These are phyloP conservation scores for Heliconius hermathena DNA, from an alignment of 1,140 invertebrate genomes.

Conservation along the genomic window DNA sequence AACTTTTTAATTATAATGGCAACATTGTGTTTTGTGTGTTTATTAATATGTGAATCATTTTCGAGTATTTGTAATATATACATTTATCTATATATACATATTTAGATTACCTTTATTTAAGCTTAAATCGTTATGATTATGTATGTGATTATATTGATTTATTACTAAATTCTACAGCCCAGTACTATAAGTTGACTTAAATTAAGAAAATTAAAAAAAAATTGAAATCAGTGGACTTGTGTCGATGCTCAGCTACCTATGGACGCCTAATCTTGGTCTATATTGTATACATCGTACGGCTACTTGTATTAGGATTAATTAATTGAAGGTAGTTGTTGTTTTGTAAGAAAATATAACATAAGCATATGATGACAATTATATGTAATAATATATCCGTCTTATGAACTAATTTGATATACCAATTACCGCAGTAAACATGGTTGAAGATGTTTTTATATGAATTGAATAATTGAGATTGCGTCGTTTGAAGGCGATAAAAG, in stretches of 20 bases:
- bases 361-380: slow-evolving; percentile 76
- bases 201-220: neutral
- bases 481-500: slow-evolving; percentile 37
- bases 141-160: no score
- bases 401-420: slow-evolving; percentile 70
- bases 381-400: slow-evolving; percentile 80
- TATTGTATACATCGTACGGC: slow-evolving; percentile 57
- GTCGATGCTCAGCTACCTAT: slow-evolving; percentile 32
- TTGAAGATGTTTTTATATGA: slow-evolving; percentile 79
- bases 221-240: slow-evolving; percentile 5
- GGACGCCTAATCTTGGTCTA: slow-evolving; percentile 54
- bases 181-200: no score
- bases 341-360: slow-evolving; percentile 75
- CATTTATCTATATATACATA: no score
- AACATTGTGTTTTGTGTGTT: no score
- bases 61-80: neutral
- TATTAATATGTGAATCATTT: neutral
- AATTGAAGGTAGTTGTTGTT: slow-evolving; percentile 77
- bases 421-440: slow-evolving; percentile 68
- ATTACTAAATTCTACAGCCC: no score
- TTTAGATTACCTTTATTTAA: no score
- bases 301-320: slow-evolving; percentile 65
- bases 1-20: neutral
- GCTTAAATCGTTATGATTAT: neutral
- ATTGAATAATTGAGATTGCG: slow-evolving; percentile 59